A percentile compares a stretch with the other conserved stretches of the same genome.
phyloP scores from a whole-genome alignment of 1,140 invertebrate genomes.

The Nylanderia fulva region DNA sequence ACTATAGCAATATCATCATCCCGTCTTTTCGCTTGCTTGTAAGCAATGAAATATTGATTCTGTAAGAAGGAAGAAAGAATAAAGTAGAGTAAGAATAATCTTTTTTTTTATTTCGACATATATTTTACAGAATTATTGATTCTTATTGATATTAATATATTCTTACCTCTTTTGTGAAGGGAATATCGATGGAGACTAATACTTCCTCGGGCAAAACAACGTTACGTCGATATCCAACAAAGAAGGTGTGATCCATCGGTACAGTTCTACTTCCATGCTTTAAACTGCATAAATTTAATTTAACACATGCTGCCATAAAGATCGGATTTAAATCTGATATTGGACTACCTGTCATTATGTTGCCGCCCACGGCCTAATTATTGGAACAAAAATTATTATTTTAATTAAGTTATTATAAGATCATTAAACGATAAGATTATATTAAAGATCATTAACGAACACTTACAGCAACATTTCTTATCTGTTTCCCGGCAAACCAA shows the following conservation, averaged over 20 bases:
- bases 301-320: constrained; percentile 91
- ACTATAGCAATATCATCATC: constrained; percentile 99
- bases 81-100: not conserved
- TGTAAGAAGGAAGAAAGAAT: constrained; percentile 79
- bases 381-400: constrained; percentile 29
- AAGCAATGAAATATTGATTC: constrained; percentile 94
- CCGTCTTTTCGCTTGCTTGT: constrained; percentile 95
- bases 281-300: constrained; percentile 83
- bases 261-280: constrained; percentile 88
- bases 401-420: constrained; percentile 17
- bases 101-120: not conserved
- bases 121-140: not conserved
- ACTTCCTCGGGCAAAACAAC: constrained; percentile 92
- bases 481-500: constrained; percentile 98
- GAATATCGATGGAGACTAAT: constrained; percentile 91
- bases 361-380: constrained; percentile 92
- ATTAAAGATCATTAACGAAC: constrained; percentile 24
- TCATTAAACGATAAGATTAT: constrained; percentile 17
- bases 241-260: constrained; percentile 94
- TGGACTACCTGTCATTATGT: constrained; percentile 97
- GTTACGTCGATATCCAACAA: constrained; percentile 94
- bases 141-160: constrained; percentile 11
- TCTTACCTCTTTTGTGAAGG: constrained; percentile 85
- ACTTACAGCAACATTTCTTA: constrained; percentile 92
- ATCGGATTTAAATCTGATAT: constrained; percentile 98